Conservation (phyloP, 2,888 invertebrate genomes). For the Drosophila pegasa region DNA sequence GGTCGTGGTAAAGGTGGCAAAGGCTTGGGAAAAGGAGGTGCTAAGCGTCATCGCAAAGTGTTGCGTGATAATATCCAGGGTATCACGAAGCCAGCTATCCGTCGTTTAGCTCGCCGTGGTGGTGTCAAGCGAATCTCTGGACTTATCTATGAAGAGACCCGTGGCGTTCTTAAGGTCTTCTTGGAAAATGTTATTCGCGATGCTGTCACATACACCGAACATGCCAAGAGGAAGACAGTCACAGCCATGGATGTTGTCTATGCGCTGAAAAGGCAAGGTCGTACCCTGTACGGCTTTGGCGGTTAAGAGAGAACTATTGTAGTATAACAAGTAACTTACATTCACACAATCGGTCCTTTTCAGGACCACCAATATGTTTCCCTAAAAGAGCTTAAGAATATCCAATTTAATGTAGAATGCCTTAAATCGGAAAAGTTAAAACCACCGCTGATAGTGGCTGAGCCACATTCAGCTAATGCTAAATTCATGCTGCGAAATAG, state of each 20-base stretch:
- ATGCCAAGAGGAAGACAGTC: slow-evolving; percentile 21
- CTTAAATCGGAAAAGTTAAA: too few relatives aligned
- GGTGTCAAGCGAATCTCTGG: slow-evolving; percentile 91
- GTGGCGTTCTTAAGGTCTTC: slow-evolving; percentile 89
- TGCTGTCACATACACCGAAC: slow-evolving; percentile 83
- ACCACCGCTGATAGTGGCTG: too few relatives aligned
- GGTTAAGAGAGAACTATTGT: slow-evolving; percentile 15
- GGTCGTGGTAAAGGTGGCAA: slow-evolving; percentile 92
- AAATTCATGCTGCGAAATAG: too few relatives aligned
- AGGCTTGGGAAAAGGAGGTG: slow-evolving; percentile 92
- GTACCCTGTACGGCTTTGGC: slow-evolving; percentile 87
- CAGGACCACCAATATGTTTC: slow-evolving; percentile 25
- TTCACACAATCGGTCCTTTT: slow-evolving; percentile 38
- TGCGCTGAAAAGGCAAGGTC: slow-evolving; percentile 91
- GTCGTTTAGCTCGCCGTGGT: slow-evolving; percentile 89
- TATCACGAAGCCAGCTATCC: slow-evolving; percentile 90
- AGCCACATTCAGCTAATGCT: too few relatives aligned
- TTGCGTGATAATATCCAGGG: slow-evolving; percentile 89
- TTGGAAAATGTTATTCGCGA: slow-evolving; percentile 91
- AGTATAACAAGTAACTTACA: background rate
- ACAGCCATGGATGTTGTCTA: slow-evolving; percentile 87
- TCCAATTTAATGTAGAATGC: too few relatives aligned
- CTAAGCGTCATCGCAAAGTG: slow-evolving; percentile 93
- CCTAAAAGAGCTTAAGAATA: background rate
- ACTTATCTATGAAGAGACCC: slow-evolving; percentile 91